Evolutionary conservation across 1,140 invertebrate species (phyloP).

Genomic region (Probaryconus sp.): DNA sequence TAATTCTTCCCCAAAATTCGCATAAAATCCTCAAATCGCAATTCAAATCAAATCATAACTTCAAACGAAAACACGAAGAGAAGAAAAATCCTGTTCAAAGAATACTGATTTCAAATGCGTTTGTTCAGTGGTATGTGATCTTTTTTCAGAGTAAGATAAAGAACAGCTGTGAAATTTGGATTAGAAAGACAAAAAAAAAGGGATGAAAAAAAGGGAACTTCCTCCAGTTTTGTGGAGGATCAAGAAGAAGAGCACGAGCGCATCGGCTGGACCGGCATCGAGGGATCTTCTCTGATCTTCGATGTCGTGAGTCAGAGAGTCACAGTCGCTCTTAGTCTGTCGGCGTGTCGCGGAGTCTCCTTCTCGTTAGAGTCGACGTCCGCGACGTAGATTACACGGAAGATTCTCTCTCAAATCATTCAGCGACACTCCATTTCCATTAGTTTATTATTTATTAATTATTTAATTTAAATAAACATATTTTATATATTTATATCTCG

Average conservation of each 20-base stretch:
- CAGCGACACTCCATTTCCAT: conserved; percentile 22
- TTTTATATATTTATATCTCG: conserved; percentile 33
- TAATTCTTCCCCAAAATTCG: too few species aligned
- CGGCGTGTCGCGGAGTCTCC: conserved; percentile 51
- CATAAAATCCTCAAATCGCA: too few species aligned
- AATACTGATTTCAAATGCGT: conserved; percentile 35
- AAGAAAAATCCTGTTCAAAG: conserved; percentile 1
- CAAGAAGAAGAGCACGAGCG: conserved; percentile 44
- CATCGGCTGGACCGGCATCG: conserved; percentile 32
- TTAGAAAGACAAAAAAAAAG: conserved; percentile 8
- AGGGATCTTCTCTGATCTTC: conserved; percentile 55
- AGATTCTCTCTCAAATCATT: conserved; percentile 19
- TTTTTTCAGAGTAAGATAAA: conserved; percentile 33
- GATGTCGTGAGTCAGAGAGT: conserved; percentile 50
- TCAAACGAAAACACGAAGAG: not conserved
- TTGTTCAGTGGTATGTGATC: conserved; percentile 11
- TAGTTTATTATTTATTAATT: conserved; percentile 33
- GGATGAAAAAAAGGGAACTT: conserved; percentile 13
- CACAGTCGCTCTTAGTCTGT: conserved; percentile 51
- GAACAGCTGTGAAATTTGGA: conserved; percentile 45
- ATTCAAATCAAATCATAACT: too few species aligned
- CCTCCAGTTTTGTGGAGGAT: conserved; percentile 47
- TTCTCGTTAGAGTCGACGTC: conserved; percentile 47
- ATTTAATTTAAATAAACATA: conserved; percentile 30
- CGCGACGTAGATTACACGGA: conserved; percentile 16